A percentile compares a stretch with the other conserved stretches of the same genome.
Evolutionary conservation across 2,888 invertebrate genomes (phyloP).

Genomic region (Thecophora atra): DNA sequence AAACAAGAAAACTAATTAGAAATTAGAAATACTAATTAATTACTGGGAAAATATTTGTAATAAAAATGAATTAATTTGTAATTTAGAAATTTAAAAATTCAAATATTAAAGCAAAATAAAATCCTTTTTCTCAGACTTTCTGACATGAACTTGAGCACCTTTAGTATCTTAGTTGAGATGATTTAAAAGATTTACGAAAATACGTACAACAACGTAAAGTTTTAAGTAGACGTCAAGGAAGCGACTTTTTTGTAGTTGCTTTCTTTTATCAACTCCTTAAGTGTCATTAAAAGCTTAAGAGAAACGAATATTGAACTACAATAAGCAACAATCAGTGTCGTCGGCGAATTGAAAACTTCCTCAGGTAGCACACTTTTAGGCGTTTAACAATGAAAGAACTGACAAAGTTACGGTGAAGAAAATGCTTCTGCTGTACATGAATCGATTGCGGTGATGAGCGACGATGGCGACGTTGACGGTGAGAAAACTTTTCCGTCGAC

Average conservation of each 20-base stretch:
- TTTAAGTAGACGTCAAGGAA: neutral
- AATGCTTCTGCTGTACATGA: neutral
- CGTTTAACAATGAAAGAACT: conserved; percentile 43
- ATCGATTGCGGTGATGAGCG: neutral
- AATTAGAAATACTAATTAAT: no score
- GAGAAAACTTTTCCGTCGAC: neutral
- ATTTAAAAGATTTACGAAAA: no score
- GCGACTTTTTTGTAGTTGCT: conserved; percentile 40
- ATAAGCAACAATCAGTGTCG: neutral
- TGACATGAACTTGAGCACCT: no score
- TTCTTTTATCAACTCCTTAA: conserved; percentile 57
- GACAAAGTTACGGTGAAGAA: neutral
- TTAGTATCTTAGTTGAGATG: no score
- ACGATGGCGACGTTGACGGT: neutral
- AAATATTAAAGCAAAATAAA: no score
- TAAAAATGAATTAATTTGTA: no score
- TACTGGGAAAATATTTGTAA: no score
- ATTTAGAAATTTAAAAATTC: no score
- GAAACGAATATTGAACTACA: neutral
- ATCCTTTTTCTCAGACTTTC: no score
- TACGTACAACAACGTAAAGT: neutral
- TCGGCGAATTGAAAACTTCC: conserved; percentile 5
- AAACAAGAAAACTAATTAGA: no score
- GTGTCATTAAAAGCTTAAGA: conserved; percentile 58
- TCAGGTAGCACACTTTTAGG: conserved; percentile 44